These are phyloP conservation scores for Celastrina argiolus DNA, from an alignment of 2,888 invertebrate species.

Conservation along the genomic window DNA sequence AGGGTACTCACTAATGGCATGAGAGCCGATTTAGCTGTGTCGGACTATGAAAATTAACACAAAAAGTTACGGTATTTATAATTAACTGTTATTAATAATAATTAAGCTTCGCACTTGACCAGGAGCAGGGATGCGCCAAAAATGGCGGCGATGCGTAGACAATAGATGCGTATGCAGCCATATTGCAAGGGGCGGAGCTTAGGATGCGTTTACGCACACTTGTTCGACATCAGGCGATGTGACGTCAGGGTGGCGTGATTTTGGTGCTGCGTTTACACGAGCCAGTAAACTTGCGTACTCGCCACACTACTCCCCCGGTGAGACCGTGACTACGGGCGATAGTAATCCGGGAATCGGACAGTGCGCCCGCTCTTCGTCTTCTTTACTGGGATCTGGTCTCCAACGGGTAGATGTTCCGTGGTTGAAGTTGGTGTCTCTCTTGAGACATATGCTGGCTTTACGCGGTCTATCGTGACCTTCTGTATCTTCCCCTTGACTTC, in stretches of 20 bases:
- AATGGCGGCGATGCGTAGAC: not conserved
- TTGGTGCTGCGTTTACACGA: too few relatives aligned
- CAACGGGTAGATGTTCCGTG: not conserved
- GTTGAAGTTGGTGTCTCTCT: not conserved
- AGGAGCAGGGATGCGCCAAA: not conserved
- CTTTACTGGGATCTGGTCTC: not conserved
- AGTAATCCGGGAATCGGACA: slow-evolving; percentile 25
- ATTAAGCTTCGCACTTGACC: not conserved
- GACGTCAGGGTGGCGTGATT: too few relatives aligned
- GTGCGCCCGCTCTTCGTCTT: slow-evolving; percentile 14
- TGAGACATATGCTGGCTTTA: slow-evolving; percentile 25
- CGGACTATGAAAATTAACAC: too few relatives aligned
- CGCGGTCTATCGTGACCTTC: slow-evolving; percentile 23
- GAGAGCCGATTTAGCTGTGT: too few relatives aligned
- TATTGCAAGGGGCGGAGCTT: not conserved
- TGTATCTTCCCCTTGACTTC: slow-evolving; percentile 22
- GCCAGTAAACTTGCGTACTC: too few relatives aligned
- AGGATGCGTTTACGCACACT: not conserved
- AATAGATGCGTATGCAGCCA: not conserved
- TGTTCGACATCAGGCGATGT: not conserved
- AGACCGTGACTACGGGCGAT: slow-evolving; percentile 28
- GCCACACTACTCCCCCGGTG: slow-evolving; percentile 23
- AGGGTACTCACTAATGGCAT: too few relatives aligned
- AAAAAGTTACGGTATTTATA: not conserved
- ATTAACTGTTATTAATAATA: not conserved